Base-by-base conservation (phyloP, 2,888 invertebrate species). In the Atethmia centrago region DNA sequence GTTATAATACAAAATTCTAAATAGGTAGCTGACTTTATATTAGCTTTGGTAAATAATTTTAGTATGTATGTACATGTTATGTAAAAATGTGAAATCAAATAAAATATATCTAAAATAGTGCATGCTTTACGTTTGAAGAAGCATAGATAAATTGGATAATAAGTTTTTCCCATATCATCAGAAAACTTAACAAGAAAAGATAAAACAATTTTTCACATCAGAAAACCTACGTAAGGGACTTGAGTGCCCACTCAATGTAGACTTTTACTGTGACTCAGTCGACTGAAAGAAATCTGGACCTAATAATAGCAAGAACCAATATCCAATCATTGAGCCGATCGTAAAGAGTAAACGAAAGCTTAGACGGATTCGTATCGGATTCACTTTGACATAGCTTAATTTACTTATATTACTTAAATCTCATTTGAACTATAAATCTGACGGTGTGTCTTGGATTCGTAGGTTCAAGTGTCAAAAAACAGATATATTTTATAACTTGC, bases 161-260 rank as follows among this genome's bases (percentile, higher is more conserved):
- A n/a, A 74, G 71, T 65, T 85, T 82, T 85, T 70, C 75, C 67
- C 66, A 82, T 77, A 68, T 77, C 81, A 87, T 85, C 82, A 85
- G 76, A 86, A 87, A 86, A 77, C 69, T 85, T 83, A 68, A 72
- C 77, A 82, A 82, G 77, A 69, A 79, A 84, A 85, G 75, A 87
- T 82, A 79, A 86, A 78, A 84, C 82, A 85, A 88, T 88, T 88
- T 89, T 85, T 87, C 86, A 88, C 85, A 81, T 90, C 87, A 85
- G 74, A 82, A 86, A 85, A 81, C 79, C 74, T 79, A 82, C 70
- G 77, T 77, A 80, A 79, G 84, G 82, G 79, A 77, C 74, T 71
- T 65, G 61, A 84, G 75, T 67, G 81, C 74, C 71, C 76, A 82
- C 75, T 83, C 82, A 75, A 82, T 71, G 61, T 74, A 83, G 80